These are phyloP conservation scores for Eristalis pertinax DNA, from an alignment of 2,888 invertebrate genomes.

Conservation along the genomic window DNA sequence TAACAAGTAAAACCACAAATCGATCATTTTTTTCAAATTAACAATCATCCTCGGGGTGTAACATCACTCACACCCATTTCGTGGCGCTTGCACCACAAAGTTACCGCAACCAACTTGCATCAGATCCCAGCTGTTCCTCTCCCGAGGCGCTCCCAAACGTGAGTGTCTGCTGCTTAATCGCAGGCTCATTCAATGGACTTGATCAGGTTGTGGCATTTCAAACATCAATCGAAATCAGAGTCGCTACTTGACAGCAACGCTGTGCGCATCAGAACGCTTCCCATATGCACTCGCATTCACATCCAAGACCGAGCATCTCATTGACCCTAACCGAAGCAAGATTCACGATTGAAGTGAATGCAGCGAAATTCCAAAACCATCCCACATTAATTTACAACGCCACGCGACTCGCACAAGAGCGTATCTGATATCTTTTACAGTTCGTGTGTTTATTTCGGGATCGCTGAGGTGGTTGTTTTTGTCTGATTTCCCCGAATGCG, in stretches of 20 bases:
- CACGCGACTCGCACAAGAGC: neutral
- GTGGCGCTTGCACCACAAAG: no score
- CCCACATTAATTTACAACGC: neutral
- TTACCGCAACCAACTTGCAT: no score
- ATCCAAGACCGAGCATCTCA: neutral
- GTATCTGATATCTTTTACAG: neutral
- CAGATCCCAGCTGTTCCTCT: no score
- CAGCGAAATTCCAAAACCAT: neutral
- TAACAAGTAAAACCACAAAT: no score
- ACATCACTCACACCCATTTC: no score
- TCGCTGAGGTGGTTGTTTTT: neutral
- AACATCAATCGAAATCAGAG: neutral
- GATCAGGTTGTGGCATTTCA: neutral
- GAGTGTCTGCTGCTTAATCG: no score
- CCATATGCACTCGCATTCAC: neutral
- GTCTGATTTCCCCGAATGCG: neutral
- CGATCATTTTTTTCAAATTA: no score
- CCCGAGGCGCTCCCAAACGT: no score
- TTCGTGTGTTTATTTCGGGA: neutral
- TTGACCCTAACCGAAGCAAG: conserved; percentile 25
- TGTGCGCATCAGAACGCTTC: neutral
- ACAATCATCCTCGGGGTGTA: no score
- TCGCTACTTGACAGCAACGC: neutral
- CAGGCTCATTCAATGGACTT: no score
- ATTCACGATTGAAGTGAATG: conserved; percentile 26